Evolutionary conservation across 2,113 vertebrate species (phyloP), one percentile per base, ranked within the genome.

Genomic region (Psammodynastes pulverulentus): DNA sequence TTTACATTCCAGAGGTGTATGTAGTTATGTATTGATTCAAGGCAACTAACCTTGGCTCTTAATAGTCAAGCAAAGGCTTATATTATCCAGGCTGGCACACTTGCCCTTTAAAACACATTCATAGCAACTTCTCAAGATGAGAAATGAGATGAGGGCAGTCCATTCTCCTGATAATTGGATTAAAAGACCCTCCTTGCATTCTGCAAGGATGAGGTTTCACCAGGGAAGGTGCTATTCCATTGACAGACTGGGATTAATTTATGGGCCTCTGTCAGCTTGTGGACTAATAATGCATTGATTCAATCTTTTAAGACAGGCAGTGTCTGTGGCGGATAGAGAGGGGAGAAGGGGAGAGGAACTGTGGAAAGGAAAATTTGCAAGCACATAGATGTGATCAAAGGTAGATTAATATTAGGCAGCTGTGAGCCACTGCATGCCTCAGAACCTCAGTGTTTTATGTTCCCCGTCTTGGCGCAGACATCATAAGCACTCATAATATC

Each of bases 271-370:
- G 89, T 98, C 98, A 97, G 97, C 95, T 97, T 98, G 98, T 98
- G 98, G 98, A 98, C 98, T 99, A 99, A 99, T 98, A 98, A 98
- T 94, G 87, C 99, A 99, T 99, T 96, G 99, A 99, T 99, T 90
- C 90, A 92, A 94, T 97, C 96, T 97, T 54, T 92, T 97, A 97
- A 98, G 97, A 98, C 98, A 99, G 98, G 98, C 98, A 98, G 97
- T 95, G 96, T 97, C 97, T 98, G 98, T 98, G 97, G 98, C 96
- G 93, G 94, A 95, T 92, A 96, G 96, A 93, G 86, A 51, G 13
- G 15, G 48, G 86, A 29, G 29, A 98, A 96, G 93, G 94, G 95
- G 92, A 96, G 94, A 98, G 94, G 93, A 96, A 93, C 94, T 91
- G 94, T 96, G 96, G 96, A 98, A 97, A 97, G 96, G 97, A 97